Percentiles rank a stretch among this genome's conserved stretches.
Evolutionary conservation across 2,888 invertebrate species (phyloP).

Genomic region (Ametastegia equiseti): DNA sequence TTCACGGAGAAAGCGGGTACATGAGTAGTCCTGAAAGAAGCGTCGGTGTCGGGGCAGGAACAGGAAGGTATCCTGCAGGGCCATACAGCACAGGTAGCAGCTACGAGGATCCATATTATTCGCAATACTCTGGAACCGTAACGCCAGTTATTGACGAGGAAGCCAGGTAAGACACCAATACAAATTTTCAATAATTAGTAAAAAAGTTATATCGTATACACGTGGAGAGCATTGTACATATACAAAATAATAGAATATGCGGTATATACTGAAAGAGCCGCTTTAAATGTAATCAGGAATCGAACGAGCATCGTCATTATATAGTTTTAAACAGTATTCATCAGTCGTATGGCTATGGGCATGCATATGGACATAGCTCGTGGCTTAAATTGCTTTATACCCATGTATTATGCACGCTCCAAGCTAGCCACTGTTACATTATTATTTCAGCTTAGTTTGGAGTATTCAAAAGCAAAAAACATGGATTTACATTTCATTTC

Average conservation of each 20-base stretch:
- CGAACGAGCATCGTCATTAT: neutral
- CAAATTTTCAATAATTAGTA: neutral
- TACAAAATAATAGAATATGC: neutral
- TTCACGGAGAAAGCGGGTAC: conserved; percentile 83
- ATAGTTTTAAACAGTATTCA: neutral
- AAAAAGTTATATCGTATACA: neutral
- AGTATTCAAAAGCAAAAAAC: neutral
- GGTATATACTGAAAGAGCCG: conserved; percentile 20
- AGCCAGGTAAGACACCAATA: conserved; percentile 81
- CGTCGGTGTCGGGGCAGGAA: conserved; percentile 67
- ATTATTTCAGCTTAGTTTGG: neutral
- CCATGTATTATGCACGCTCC: conserved; percentile 32
- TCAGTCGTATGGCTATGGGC: conserved; percentile 19
- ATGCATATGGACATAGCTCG: conserved; percentile 32
- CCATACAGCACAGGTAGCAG: conserved; percentile 80
- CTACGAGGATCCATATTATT: conserved; percentile 93
- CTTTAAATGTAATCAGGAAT: conserved; percentile 21
- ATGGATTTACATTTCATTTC: neutral
- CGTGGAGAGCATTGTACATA: neutral
- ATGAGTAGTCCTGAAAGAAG: conserved; percentile 92
- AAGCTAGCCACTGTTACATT: conserved; percentile 8
- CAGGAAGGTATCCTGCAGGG: conserved; percentile 71
- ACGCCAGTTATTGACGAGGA: conserved; percentile 96
- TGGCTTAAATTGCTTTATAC: conserved; percentile 31
- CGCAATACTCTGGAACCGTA: conserved; percentile 88